Evolutionary conservation across 2,113 vertebrate species (phyloP).

Genomic region (Prolemur simus): DNA sequence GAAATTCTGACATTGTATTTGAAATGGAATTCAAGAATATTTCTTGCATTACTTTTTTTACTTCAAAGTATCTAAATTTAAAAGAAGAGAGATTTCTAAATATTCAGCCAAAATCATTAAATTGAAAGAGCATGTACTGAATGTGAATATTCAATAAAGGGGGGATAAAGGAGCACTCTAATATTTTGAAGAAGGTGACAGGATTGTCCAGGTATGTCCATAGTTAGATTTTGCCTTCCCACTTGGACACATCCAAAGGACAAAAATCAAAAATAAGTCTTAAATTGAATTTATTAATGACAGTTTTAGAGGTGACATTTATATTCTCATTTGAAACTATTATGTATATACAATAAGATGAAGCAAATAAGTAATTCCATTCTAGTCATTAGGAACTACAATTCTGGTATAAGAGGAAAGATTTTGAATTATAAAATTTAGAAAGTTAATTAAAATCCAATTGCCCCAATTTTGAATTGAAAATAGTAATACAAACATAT

Average conservation of each 20-base stretch:
- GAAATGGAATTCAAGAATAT: not conserved
- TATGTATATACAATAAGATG: not conserved
- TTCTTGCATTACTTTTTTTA: not conserved
- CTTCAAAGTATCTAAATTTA: not conserved
- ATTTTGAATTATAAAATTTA: not conserved
- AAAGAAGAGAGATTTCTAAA: not conserved
- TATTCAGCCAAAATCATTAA: not conserved
- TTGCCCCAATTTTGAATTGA: not conserved
- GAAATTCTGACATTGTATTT: not conserved
- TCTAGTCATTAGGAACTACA: not conserved
- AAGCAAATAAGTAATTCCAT: not conserved
- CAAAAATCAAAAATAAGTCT: not conserved
- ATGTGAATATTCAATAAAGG: not conserved
- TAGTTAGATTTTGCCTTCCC: not conserved
- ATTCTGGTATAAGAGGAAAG: not conserved
- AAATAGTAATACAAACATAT: not conserved
- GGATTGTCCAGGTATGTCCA: not conserved
- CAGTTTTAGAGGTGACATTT: not conserved
- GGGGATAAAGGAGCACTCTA: fast-evolving
- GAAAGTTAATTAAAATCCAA: not conserved
- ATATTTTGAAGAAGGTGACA: not conserved
- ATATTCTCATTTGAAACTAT: not conserved
- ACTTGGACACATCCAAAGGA: not conserved
- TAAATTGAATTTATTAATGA: not conserved
- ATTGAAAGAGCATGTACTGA: not conserved